Conservation (phyloP, 2,797 vertebrate genomes). For the Apodemus agrarius region DNA sequence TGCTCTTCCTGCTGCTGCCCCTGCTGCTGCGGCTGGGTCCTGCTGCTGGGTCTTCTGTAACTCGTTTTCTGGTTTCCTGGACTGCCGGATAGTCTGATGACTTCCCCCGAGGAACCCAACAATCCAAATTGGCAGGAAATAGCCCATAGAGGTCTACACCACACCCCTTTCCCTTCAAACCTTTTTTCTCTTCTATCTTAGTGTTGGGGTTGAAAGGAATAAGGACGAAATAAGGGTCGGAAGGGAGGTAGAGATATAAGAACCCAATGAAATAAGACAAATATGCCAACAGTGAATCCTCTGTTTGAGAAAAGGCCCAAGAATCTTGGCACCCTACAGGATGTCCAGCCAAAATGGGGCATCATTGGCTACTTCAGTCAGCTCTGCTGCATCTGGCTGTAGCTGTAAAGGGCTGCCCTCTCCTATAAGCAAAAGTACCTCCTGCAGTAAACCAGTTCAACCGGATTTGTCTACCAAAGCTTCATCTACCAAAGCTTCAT, state of each 20-base stretch:
- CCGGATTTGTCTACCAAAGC: slow-evolving; percentile 16
- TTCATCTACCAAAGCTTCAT: slow-evolving; percentile 85
- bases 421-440: not conserved
- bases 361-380: too few species aligned
- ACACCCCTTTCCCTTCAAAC: not conserved
- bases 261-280: not conserved
- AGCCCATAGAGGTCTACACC: not conserved
- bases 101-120: not conserved
- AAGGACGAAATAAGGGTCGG: not conserved
- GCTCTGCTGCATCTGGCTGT: too few species aligned
- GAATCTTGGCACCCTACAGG: not conserved
- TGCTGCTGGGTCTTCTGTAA: not conserved
- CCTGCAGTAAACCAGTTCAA: not conserved
- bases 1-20: not conserved
- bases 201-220: not conserved
- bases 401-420: not conserved
- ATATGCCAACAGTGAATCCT: not conserved
- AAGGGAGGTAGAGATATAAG: not conserved
- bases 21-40: too few species aligned
- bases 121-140: not conserved
- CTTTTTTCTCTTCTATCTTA: not conserved
- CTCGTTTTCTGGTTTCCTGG: not conserved
- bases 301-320: not conserved
- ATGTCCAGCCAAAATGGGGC: not conserved
- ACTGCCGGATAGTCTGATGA: not conserved